Conservation (phyloP, 2,888 invertebrate genomes). For the Eudasyphora cyanicolor region DNA sequence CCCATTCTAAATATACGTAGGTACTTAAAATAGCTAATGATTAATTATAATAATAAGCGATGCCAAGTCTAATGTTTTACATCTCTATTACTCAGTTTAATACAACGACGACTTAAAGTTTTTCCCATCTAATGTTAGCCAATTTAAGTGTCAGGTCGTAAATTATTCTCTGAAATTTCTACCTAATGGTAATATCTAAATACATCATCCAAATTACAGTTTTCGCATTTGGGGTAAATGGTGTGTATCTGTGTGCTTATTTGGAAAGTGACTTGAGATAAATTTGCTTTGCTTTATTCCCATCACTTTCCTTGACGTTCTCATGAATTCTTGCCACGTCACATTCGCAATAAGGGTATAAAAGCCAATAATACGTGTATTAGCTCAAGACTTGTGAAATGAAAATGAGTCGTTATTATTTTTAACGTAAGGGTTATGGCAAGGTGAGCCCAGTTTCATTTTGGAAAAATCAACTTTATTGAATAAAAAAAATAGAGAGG, state of each 20-base stretch:
- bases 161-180: not conserved
- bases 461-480: not conserved
- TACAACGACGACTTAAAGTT: not conserved
- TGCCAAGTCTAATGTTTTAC: too few species aligned
- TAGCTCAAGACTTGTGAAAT: not conserved
- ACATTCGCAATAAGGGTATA: conserved; percentile 46
- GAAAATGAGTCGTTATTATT: conserved; percentile 8
- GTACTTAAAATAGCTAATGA: too few species aligned
- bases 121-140: not conserved
- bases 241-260: not conserved
- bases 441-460: not conserved
- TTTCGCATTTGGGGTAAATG: not conserved
- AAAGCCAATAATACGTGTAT: conserved; percentile 32
- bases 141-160: not conserved
- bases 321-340: conserved; percentile 32
- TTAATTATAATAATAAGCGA: too few species aligned
- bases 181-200: not conserved
- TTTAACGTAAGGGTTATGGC: not conserved
- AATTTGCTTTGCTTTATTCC: not conserved
- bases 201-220: not conserved
- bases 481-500: not conserved
- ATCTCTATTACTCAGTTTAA: too few species aligned
- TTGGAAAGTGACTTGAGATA: conserved; percentile 27
- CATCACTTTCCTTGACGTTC: not conserved
- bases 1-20: too few species aligned